Evolutionary conservation across 2,797 vertebrate genomes (phyloP).

Genomic region (Anas flavirostris): DNA sequence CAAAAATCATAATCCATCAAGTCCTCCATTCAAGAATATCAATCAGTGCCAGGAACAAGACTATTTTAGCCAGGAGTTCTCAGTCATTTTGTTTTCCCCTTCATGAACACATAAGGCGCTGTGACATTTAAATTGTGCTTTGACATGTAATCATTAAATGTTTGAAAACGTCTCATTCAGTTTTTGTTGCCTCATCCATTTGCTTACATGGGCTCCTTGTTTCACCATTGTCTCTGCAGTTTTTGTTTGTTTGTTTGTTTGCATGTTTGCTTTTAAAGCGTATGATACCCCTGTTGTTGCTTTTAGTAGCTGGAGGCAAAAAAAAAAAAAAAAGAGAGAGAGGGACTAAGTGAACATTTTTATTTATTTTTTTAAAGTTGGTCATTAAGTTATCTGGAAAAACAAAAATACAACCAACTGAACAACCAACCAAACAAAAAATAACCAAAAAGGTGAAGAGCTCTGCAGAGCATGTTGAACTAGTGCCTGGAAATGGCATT

Average conservation of each 20-base stretch:
- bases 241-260: not conserved
- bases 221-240: not conserved
- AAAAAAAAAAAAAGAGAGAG: not conserved
- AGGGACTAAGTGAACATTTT: not conserved
- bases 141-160: constrained; percentile 82
- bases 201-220: not conserved
- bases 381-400: not conserved
- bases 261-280: not conserved
- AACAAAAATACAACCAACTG: too few species aligned
- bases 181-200: constrained; percentile 66
- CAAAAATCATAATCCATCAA: constrained; percentile 82
- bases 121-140: constrained; percentile 81
- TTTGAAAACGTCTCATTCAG: constrained; percentile 76
- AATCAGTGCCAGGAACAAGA: constrained; percentile 71
- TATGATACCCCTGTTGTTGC: not conserved
- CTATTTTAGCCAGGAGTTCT: constrained; percentile 75
- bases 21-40: constrained; percentile 75
- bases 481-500: not conserved
- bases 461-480: not conserved
- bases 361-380: not conserved
- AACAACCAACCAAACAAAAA: too few species aligned
- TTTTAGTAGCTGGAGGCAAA: not conserved
- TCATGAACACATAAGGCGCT: constrained; percentile 33
- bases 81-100: constrained; percentile 77
- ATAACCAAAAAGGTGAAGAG: not conserved